Percentiles rank a stretch among this genome's conserved stretches.
phyloP scores from a whole-genome alignment of 2,888 invertebrate genomes.

The Parapristionchus giblindavisi region DNA sequence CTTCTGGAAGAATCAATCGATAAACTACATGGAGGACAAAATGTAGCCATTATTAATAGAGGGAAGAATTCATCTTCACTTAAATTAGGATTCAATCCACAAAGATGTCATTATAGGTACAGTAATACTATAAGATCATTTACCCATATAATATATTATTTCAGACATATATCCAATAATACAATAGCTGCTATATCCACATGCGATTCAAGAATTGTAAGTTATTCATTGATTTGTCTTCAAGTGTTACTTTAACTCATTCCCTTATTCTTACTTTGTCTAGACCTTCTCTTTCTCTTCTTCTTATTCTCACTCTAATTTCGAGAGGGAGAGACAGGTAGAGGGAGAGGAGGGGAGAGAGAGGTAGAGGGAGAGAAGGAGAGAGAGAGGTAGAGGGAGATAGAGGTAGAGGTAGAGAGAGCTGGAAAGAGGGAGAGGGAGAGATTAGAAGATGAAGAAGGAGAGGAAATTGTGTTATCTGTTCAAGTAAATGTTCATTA shows the following conservation, averaged over 20 bases:
- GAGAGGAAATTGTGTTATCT: too few relatives aligned
- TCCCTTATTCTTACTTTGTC: neutral
- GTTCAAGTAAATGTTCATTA: too few relatives aligned
- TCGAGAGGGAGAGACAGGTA: neutral
- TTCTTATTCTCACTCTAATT: constrained; percentile 15
- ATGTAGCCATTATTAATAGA: neutral
- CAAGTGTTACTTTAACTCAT: neutral
- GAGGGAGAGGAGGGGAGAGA: neutral
- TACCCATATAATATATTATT: constrained; percentile 46
- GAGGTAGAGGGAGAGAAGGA: constrained; percentile 8
- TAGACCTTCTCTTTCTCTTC: constrained; percentile 14
- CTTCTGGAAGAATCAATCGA: constrained; percentile 44
- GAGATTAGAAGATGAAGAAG: too few relatives aligned
- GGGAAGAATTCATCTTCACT: constrained; percentile 27
- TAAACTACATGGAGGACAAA: constrained; percentile 18
- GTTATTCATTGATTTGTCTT: too few relatives aligned
- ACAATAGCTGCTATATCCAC: constrained; percentile 66
- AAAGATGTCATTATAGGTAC: constrained; percentile 32
- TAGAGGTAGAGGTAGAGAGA: neutral
- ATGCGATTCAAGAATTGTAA: constrained; percentile 65
- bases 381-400: neutral
- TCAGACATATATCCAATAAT: constrained; percentile 58
- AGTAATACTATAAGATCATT: neutral
- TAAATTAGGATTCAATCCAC: constrained; percentile 4
- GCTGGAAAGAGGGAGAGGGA: neutral